phyloP scores from a whole-genome alignment of 2,113 vertebrate species.

The Corythoichthys intestinalis region DNA sequence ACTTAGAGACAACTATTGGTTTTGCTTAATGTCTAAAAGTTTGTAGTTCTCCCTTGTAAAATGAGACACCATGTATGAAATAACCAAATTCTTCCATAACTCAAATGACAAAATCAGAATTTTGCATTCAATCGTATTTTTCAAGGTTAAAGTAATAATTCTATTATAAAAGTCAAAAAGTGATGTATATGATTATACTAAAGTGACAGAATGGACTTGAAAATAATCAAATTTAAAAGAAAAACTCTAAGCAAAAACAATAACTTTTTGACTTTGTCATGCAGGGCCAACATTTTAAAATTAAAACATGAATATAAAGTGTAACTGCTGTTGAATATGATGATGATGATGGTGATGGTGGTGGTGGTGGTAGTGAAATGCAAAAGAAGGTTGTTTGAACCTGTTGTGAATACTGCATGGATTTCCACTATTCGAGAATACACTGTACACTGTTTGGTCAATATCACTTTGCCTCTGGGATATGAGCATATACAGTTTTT shows the following conservation, averaged over 20 bases:
- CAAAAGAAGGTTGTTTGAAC: constrained; percentile 3
- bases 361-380: neutral
- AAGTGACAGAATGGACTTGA: neutral
- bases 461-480: neutral
- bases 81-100: neutral
- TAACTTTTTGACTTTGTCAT: neutral
- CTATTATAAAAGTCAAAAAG: neutral
- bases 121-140: neutral
- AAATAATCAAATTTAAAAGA: neutral
- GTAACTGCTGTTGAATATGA: neutral
- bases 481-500: neutral
- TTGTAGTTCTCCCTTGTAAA: neutral
- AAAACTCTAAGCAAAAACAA: neutral
- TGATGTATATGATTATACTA: neutral
- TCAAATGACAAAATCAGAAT: neutral
- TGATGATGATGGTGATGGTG: neutral
- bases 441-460: too few relatives aligned
- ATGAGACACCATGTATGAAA: neutral
- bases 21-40: neutral
- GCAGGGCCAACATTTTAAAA: too few relatives aligned
- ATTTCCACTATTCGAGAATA: neutral
- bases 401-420: neutral
- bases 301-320: neutral
- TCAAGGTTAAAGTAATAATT: neutral
- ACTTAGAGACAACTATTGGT: neutral